phyloP scores from a whole-genome alignment of 2,113 vertebrate genomes.

The Gobio gobio region DNA sequence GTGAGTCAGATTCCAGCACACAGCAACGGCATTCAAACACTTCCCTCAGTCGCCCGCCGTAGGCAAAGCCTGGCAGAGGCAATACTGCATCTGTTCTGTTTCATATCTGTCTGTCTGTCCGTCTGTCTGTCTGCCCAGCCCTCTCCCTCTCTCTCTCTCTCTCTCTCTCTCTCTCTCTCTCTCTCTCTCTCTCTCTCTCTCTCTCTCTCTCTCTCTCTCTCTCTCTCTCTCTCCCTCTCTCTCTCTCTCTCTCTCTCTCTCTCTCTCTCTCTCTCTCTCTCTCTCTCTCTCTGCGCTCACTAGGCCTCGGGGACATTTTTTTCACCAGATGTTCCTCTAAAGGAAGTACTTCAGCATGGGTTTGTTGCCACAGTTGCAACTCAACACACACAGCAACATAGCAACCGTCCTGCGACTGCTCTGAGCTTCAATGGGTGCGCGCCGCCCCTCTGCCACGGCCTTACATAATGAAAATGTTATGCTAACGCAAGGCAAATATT shows the following conservation, averaged over 20 bases:
- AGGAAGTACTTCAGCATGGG: conserved; percentile 54
- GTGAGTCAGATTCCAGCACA: conserved; percentile 36
- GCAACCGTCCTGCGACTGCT: conserved; percentile 39
- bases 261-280: conserved; percentile 1
- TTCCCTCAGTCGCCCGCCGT: not conserved
- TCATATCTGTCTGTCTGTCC: conserved; percentile 14
- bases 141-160: not conserved
- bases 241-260: not conserved
- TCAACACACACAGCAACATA: conserved; percentile 56
- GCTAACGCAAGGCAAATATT: conserved; percentile 58
- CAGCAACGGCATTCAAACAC: conserved; percentile 19
- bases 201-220: no score
- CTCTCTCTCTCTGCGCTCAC: conserved; percentile 11
- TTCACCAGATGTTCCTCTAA: conserved; percentile 55
- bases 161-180: not conserved
- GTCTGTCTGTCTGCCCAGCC: not conserved
- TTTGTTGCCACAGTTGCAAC: conserved; percentile 58
- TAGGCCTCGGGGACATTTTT: conserved; percentile 30
- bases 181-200: conserved; percentile 8
- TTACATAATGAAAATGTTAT: conserved; percentile 62
- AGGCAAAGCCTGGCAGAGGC: conserved; percentile 3
- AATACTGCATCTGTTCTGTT: conserved; percentile 6
- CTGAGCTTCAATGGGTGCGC: conserved; percentile 43
- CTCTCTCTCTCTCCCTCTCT: no score
- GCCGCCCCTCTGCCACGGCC: conserved; percentile 40